A percentile compares a stretch with the other conserved stretches of the same genome.
Conservation (phyloP, 2,797 vertebrate species). For the Sus cebifrons region DNA sequence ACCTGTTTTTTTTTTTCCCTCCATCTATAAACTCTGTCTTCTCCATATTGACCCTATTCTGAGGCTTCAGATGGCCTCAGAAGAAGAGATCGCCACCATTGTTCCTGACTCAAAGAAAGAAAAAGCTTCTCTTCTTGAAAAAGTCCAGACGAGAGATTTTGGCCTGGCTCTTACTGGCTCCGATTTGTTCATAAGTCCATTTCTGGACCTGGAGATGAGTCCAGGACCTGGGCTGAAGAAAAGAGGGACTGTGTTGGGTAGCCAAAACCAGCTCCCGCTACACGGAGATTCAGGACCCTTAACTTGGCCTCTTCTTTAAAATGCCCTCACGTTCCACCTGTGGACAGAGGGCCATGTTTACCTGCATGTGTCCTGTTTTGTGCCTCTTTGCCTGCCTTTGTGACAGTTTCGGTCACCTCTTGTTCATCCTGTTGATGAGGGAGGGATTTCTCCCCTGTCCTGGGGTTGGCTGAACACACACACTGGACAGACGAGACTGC, state of each 20-base stretch:
- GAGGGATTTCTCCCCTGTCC: neutral
- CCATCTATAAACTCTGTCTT: neutral
- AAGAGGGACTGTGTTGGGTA: neutral
- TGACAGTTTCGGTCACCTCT: neutral
- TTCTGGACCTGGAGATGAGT: neutral
- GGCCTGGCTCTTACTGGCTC: neutral
- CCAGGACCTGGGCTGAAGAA: neutral
- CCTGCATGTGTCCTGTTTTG: neutral
- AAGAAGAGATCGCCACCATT: neutral
- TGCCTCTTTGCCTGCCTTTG: neutral
- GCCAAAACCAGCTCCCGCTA: neutral
- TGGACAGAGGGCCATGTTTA: neutral
- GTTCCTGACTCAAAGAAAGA: neutral
- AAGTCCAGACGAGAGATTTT: neutral
- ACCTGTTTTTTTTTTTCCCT: neutral
- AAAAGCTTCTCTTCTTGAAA: neutral
- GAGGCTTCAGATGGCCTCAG: neutral
- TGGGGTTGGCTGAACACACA: neutral
- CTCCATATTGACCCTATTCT: neutral
- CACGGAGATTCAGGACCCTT: neutral
- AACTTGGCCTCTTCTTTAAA: neutral
- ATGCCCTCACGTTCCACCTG: neutral
- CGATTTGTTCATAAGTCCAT: neutral
- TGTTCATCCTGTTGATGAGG: neutral
- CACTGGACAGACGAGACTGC: neutral